phyloP scores from a whole-genome alignment of 2,113 vertebrate genomes.

The Microcebus tavaratra region DNA sequence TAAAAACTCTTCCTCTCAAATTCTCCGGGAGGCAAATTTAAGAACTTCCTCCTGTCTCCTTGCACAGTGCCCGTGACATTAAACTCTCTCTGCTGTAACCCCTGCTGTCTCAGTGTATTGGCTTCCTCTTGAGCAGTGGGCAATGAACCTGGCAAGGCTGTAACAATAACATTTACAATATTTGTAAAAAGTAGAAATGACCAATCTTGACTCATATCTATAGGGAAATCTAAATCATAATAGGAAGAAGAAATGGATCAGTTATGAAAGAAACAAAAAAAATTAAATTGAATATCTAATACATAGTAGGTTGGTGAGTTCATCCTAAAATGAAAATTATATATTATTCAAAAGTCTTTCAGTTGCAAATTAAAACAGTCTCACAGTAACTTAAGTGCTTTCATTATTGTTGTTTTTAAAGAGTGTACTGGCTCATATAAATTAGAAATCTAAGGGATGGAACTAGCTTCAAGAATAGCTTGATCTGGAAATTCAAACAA shows the following conservation, averaged over 20 bases:
- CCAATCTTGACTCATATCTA: neutral
- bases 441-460: slow-evolving; percentile 24
- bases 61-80: too few relatives aligned
- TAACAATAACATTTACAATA: neutral
- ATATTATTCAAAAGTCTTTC: neutral
- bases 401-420: slow-evolving; percentile 19
- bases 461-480: slow-evolving; percentile 33
- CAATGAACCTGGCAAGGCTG: too few relatives aligned
- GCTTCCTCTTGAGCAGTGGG: too few relatives aligned
- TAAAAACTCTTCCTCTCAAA: too few relatives aligned
- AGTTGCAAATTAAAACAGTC: neutral
- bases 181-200: neutral
- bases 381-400: neutral
- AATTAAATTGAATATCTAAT: neutral
- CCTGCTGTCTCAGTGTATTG: too few relatives aligned
- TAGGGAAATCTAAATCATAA: neutral
- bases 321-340: neutral
- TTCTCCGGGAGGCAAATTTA: too few relatives aligned
- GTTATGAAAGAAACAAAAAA: neutral
- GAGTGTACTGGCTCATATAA: neutral
- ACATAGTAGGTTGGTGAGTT: neutral
- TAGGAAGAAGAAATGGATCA: neutral
- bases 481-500: slow-evolving; percentile 55
- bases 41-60: too few relatives aligned
- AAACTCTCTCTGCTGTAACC: too few relatives aligned